Evolutionary conservation across 2,888 invertebrate genomes (phyloP).

Genomic region (Sminthurinus aureus): DNA sequence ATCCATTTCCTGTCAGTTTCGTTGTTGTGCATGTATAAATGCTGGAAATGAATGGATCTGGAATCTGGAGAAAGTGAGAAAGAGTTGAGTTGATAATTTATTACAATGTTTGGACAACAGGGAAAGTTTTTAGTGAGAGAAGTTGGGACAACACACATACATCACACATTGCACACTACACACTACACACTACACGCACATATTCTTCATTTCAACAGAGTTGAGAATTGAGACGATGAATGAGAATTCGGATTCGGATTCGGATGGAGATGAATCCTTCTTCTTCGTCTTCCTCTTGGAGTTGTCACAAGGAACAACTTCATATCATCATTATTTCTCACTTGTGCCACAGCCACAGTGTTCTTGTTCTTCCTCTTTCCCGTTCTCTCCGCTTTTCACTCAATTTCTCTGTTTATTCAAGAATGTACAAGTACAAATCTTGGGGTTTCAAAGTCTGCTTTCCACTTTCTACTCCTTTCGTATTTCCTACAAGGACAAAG

Average conservation of each 20-base stretch:
- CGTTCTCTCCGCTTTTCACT: too few species aligned
- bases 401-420: constrained; percentile 27
- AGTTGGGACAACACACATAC: constrained; percentile 28
- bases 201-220: constrained; percentile 31
- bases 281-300: neutral
- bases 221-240: neutral
- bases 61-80: too few species aligned
- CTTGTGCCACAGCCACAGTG: neutral
- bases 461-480: too few species aligned
- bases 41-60: too few species aligned
- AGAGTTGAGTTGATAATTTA: constrained; percentile 37
- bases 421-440: neutral
- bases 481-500: too few species aligned
- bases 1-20: too few species aligned
- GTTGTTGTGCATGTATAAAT: too few species aligned
- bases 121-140: constrained; percentile 11
- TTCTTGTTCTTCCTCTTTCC: too few species aligned
- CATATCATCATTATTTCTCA: constrained; percentile 33
- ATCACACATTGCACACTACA: too few species aligned
- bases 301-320: constrained; percentile 27
- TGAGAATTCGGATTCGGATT: too few species aligned
- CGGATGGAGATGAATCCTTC: constrained; percentile 36
- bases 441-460: neutral
- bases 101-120: constrained; percentile 26
- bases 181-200: constrained; percentile 4